Evolutionary conservation across 2,113 vertebrate species (phyloP).

Genomic region (Pygoscelis adeliae): DNA sequence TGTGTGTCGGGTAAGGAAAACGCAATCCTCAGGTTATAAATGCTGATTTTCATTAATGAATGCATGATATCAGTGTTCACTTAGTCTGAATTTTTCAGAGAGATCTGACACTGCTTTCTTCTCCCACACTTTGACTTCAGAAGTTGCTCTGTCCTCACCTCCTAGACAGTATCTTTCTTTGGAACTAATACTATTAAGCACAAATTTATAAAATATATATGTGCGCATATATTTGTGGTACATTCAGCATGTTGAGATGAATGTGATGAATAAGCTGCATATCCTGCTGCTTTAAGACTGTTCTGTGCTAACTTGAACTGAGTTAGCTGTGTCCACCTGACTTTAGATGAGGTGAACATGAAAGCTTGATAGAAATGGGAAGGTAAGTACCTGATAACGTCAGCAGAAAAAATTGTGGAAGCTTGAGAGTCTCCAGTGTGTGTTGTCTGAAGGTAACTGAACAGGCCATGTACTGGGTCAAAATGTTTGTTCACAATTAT

Average conservation of each 20-base stretch:
- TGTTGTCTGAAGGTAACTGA: not conserved
- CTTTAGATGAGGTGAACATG: not conserved
- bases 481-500: slow-evolving; percentile 12
- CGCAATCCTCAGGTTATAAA: not conserved
- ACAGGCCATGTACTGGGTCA: not conserved
- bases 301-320: not conserved
- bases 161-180: not conserved
- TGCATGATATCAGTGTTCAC: not conserved
- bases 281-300: not conserved
- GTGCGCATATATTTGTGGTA: not conserved
- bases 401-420: not conserved
- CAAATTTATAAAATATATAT: not conserved
- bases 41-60: not conserved
- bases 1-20: slow-evolving; percentile 89
- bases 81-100: not conserved
- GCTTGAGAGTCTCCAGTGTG: not conserved
- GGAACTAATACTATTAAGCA: not conserved
- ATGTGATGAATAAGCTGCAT: not conserved
- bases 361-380: not conserved
- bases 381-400: not conserved
- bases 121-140: not conserved
- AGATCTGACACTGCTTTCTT: not conserved
- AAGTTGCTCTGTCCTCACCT: not conserved
- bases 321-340: not conserved
- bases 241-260: not conserved